A percentile compares a stretch with the other conserved stretches of the same genome.
Evolutionary conservation across 2,113 vertebrate species (phyloP).

Genomic region (Oncorhynchus keta): DNA sequence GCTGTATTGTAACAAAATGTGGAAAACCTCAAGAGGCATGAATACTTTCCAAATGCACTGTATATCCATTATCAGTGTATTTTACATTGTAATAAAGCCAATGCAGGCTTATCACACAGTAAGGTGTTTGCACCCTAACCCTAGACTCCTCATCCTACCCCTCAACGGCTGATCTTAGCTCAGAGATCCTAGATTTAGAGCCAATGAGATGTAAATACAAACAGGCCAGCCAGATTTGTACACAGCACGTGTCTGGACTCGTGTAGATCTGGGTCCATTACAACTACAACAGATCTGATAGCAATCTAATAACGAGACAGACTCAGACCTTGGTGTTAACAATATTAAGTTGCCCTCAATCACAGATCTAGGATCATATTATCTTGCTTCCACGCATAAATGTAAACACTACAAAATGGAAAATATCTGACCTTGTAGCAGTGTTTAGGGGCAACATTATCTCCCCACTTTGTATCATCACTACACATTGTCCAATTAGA

Average conservation of each 20-base stretch:
- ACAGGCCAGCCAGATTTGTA: not conserved
- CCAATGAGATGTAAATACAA: too few relatives aligned
- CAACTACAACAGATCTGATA: not conserved
- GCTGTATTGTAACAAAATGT: too few relatives aligned
- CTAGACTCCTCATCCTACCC: not conserved
- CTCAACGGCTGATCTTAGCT: not conserved
- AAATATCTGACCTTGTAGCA: slow-evolving; percentile 32
- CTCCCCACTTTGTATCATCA: slow-evolving; percentile 34
- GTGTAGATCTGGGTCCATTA: not conserved
- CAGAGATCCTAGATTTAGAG: not conserved
- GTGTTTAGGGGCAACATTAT: slow-evolving; percentile 20
- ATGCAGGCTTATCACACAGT: slow-evolving; percentile 16
- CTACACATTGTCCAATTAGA: slow-evolving; percentile 53
- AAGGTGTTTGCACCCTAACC: too few relatives aligned
- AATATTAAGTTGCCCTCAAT: slow-evolving; percentile 8
- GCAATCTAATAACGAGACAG: not conserved
- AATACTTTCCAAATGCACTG: too few relatives aligned
- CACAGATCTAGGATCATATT: slow-evolving; percentile 50
- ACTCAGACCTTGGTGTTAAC: not conserved
- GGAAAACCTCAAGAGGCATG: too few relatives aligned
- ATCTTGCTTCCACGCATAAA: not conserved
- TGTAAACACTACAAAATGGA: slow-evolving; percentile 5
- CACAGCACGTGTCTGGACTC: not conserved
- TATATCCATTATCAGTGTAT: too few relatives aligned
- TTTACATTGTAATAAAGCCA: slow-evolving; percentile 23